phyloP scores from a whole-genome alignment of 2,888 invertebrate species.

The Acrobeloides nanus region DNA sequence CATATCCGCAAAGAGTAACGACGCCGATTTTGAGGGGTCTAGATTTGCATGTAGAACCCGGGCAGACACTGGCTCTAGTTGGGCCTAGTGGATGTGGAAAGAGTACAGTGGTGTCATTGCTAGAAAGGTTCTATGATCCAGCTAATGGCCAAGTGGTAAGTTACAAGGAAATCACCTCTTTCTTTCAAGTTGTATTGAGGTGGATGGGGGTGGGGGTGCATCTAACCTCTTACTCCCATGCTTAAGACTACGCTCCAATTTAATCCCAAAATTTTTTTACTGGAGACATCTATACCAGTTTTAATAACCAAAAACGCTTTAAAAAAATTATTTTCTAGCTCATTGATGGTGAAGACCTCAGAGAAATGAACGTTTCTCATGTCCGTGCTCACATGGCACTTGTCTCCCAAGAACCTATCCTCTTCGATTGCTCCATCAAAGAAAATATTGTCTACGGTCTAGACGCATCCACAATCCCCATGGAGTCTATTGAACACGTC shows the following conservation, averaged over 20 bases:
- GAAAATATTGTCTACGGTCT: conserved; percentile 73
- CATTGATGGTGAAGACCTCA: conserved; percentile 64
- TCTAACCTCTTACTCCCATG: too few species aligned
- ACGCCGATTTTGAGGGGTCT: conserved; percentile 38
- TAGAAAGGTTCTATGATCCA: conserved; percentile 77
- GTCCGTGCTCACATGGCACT: conserved; percentile 76
- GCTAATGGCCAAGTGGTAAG: conserved; percentile 63
- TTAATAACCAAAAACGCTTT: conserved; percentile 56
- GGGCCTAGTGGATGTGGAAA: too few species aligned
- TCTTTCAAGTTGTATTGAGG: too few species aligned
- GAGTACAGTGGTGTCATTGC: too few species aligned
- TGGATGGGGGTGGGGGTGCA: too few species aligned
- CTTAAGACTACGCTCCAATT: too few species aligned
- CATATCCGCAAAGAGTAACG: conserved; percentile 54
- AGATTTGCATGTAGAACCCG: conserved; percentile 13
- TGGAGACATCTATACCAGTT: conserved; percentile 56
- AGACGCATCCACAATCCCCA: conserved; percentile 5
- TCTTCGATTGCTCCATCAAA: conserved; percentile 77
- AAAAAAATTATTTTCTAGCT: conserved; percentile 69
- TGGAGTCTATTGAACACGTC: conserved; percentile 10
- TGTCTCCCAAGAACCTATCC: conserved; percentile 83
- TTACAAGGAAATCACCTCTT: conserved; percentile 52
- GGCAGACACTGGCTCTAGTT: conserved; percentile 23
- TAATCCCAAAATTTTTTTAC: conserved; percentile 48
- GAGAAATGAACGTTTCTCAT: too few species aligned